Evolutionary conservation across 2,113 vertebrate genomes (phyloP).

Genomic region (Mola mola): DNA sequence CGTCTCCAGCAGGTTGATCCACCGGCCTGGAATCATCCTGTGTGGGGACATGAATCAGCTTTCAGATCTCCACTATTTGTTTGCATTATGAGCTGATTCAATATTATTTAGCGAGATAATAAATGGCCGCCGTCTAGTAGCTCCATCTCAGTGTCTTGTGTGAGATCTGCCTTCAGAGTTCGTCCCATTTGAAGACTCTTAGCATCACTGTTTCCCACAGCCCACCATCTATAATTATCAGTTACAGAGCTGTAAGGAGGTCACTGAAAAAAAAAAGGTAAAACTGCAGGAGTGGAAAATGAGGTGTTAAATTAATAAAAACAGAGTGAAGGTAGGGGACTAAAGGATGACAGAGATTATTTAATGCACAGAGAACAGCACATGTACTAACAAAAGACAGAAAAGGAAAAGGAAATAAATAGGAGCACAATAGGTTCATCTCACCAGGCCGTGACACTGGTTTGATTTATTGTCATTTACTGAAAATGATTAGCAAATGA

Average conservation of each 20-base stretch:
- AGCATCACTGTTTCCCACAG: too few species aligned
- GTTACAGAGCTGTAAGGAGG: not conserved
- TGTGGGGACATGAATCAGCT: constrained; percentile 1
- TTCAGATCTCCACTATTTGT: too few species aligned
- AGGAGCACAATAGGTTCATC: too few species aligned
- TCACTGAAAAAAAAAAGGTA: not conserved
- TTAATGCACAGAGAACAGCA: not conserved
- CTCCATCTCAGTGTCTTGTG: not conserved
- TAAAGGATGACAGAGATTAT: too few species aligned
- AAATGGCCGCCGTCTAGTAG: not conserved
- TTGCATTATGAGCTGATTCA: too few species aligned
- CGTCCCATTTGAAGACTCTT: too few species aligned
- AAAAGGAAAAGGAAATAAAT: too few species aligned
- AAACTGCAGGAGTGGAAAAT: not conserved
- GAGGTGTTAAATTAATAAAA: not conserved
- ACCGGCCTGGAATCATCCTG: constrained; percentile 84
- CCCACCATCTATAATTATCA: too few species aligned
- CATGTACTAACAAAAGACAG: not conserved
- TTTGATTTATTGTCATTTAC: too few species aligned
- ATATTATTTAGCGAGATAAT: not conserved
- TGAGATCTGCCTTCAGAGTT: not conserved
- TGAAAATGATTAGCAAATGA: too few species aligned
- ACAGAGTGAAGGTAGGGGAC: not conserved
- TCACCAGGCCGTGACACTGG: too few species aligned
- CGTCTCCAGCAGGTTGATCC: constrained; percentile 81